Percentiles rank a stretch among this genome's conserved stretches.
These are phyloP conservation scores for Neopipo cinnamomea DNA, from an alignment of 2,113 vertebrate genomes.

Conservation along the genomic window DNA sequence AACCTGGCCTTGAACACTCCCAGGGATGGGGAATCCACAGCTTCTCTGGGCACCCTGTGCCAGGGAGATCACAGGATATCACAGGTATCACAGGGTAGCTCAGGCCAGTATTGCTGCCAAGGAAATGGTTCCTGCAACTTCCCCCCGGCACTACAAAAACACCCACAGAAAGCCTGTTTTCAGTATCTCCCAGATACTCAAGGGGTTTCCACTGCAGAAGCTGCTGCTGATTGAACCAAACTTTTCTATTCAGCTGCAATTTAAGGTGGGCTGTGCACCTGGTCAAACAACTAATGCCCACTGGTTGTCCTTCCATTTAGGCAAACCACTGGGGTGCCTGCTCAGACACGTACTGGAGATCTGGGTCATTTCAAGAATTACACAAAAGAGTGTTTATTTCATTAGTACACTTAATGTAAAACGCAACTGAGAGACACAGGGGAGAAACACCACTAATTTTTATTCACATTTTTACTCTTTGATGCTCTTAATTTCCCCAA, in stretches of 20 bases:
- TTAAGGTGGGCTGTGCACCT: background rate
- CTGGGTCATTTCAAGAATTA: slow-evolving; percentile 12
- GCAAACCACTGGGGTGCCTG: background rate
- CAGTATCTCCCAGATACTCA: background rate
- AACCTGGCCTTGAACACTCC: background rate
- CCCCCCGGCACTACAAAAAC: background rate
- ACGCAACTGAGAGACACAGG: background rate
- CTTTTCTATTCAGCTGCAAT: background rate
- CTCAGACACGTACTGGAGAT: background rate
- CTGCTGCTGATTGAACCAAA: background rate
- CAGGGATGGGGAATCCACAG: background rate
- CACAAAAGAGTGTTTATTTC: slow-evolving; percentile 50
- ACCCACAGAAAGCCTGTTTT: background rate
- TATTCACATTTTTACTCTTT: slow-evolving; percentile 43
- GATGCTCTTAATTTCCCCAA: slow-evolving; percentile 36
- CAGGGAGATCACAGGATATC: background rate
- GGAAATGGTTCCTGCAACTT: background rate
- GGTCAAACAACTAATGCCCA: background rate
- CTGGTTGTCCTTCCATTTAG: background rate
- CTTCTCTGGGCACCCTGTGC: background rate
- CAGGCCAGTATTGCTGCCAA: background rate
- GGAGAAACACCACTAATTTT: slow-evolving; percentile 53
- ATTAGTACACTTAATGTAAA: slow-evolving; percentile 50
- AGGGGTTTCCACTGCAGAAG: background rate
- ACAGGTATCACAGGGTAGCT: background rate